Conservation (phyloP, 2,113 vertebrate species). For the Zosterops japonicus region DNA sequence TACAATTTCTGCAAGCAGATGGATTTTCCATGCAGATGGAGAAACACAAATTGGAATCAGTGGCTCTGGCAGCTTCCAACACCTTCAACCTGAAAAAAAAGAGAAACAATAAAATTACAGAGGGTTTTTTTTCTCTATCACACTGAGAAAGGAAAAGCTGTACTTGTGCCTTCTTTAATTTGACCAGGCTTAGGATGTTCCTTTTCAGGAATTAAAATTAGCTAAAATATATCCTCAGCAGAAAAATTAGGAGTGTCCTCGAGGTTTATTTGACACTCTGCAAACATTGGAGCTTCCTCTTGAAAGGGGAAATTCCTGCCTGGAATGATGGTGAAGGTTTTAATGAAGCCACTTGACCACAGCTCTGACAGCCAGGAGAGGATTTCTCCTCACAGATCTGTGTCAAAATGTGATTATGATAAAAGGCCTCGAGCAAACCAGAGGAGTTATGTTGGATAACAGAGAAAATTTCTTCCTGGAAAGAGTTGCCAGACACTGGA, state of each 20-base stretch:
- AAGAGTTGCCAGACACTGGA: rapidly evolving
- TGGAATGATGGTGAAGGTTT: not conserved
- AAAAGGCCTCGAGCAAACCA: not conserved
- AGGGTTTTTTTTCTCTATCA: not conserved
- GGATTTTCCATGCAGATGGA: not conserved
- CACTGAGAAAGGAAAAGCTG: not conserved
- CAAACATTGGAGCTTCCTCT: not conserved
- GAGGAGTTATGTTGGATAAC: rapidly evolving
- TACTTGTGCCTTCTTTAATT: not conserved
- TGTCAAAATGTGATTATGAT: rapidly evolving
- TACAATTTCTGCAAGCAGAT: not conserved
- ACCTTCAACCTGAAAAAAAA: not conserved
- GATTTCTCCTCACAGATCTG: not conserved
- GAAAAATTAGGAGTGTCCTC: not conserved
- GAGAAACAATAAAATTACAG: not conserved
- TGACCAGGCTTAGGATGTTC: not conserved
- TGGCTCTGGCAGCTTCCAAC: not conserved
- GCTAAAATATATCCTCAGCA: not conserved
- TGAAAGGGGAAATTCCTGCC: not conserved
- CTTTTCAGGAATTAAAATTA: not conserved
- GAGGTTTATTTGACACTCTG: not conserved
- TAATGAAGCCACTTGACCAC: not conserved
- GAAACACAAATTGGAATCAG: not conserved
- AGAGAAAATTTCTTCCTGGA: not conserved
- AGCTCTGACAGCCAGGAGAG: not conserved